These are phyloP conservation scores for Argyresthia goedartella DNA, from an alignment of 2,888 invertebrate species.

Conservation along the genomic window DNA sequence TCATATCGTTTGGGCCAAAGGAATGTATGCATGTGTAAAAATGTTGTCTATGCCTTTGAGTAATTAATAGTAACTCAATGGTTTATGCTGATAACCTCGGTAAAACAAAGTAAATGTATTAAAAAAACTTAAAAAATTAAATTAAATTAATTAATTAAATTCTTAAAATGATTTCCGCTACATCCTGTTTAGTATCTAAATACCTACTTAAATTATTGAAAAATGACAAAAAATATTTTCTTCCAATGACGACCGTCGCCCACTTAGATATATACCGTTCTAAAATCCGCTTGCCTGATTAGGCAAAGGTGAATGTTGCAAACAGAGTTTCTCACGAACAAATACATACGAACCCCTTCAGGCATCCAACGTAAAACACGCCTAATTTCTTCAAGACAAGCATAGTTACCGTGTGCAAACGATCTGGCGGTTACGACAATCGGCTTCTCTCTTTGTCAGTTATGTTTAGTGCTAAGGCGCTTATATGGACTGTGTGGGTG, in stretches of 20 bases:
- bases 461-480: conserved; percentile 42
- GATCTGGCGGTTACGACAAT: not conserved
- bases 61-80: no score
- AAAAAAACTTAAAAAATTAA: no score
- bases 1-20: no score
- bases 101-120: no score
- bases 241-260: conserved; percentile 43
- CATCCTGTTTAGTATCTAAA: no score
- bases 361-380: conserved; percentile 14
- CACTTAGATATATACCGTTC: conserved; percentile 54
- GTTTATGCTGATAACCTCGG: no score
- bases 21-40: no score
- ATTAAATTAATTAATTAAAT: no score
- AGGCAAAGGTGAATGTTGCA: conserved; percentile 70
- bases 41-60: no score
- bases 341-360: conserved; percentile 12
- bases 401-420: not conserved
- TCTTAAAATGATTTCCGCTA: no score
- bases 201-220: no score
- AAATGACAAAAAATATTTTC: conserved; percentile 27
- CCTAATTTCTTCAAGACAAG: not conserved
- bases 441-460: conserved; percentile 3
- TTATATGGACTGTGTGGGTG: conserved; percentile 65
- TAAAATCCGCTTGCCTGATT: conserved; percentile 67
- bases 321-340: conserved; percentile 28